Base-by-base conservation (phyloP, 2,797 vertebrate genomes). In the Siniperca obscura region DNA sequence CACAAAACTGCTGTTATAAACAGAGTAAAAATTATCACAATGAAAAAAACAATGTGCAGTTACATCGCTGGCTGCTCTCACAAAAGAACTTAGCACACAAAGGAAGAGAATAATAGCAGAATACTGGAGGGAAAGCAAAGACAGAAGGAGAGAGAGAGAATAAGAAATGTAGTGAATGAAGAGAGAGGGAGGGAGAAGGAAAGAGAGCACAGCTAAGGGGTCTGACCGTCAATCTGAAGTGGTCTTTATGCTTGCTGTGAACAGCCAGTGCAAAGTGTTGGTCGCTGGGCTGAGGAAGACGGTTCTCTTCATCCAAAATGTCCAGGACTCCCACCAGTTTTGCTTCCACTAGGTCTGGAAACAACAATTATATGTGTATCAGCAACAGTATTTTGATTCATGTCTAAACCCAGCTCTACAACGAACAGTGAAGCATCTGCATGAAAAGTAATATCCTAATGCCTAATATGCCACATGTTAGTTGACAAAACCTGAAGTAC, bases 291-390 rank as follows among this genome's bases (percentile, higher is more conserved):
- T 99, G 98, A 22, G 98, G 98, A 78, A 99, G 96, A 50, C 98
- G 97, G 88, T 98, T 99, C 94, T 99, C 98, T 93, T 99, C 98
- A 89, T 99, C 98, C 93, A 99, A 87, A 92, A 99, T 99, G 91
- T 99, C 98, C 92, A 99, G 93, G 76, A 99, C 87, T 59, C 98
- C 98, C 76, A 98, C 93, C 87, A 99, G 91, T 91, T 97, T 99
- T 69, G 96, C 96, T 94, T 99, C 98, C 87, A 99, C 97, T 67
- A 99, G 95, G 95, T 99, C 98, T 99, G 92, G 14, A 89, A 83
- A 85, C 10, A 79, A 82, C 38, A 77, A 62, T 53, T 12, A 78
- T 38, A 55, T 34, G 8, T 68, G 16, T 11, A 60, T 81, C 34
- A 76, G 36, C 16, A 56, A 40, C 65, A 79, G 64, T 50, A 40